phyloP scores from a whole-genome alignment of 2,797 vertebrate genomes.

The Heliangelus exortis region DNA sequence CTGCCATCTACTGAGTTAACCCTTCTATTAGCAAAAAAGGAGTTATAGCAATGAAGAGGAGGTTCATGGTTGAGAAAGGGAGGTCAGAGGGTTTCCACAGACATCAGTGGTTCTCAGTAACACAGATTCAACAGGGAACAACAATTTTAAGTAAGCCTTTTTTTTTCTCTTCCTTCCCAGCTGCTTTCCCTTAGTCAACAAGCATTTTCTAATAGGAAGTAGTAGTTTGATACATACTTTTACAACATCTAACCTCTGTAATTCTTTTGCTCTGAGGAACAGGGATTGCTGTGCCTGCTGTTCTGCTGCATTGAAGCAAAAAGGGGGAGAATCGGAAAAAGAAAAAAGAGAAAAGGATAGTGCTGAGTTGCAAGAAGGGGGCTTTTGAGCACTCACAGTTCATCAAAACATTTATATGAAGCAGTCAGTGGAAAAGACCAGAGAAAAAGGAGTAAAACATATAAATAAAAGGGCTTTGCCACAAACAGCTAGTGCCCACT shows the following conservation, averaged over 20 bases:
- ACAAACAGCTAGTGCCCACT: not conserved
- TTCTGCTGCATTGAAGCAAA: not conserved
- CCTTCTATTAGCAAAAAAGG: not conserved
- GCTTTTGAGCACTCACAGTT: not conserved
- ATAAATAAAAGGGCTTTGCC: not conserved
- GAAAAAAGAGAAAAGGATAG: not conserved
- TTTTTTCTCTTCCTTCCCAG: not conserved
- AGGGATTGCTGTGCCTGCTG: not conserved
- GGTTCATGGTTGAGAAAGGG: not conserved
- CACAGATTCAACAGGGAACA: not conserved
- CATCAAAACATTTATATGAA: slow-evolving; percentile 21
- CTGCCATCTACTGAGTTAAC: slow-evolving; percentile 59
- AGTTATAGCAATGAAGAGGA: not conserved
- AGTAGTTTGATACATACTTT: not conserved
- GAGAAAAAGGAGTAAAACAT: not conserved
- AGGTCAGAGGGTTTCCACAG: not conserved
- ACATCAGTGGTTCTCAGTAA: not conserved
- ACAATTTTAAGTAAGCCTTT: not conserved
- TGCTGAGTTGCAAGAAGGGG: not conserved
- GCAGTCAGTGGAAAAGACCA: not conserved
- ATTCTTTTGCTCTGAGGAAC: slow-evolving; percentile 20
- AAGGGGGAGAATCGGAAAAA: not conserved
- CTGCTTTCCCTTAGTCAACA: not conserved
- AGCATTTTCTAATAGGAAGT: slow-evolving; percentile 36
- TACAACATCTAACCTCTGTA: not conserved